Evolutionary conservation across 2,797 vertebrate genomes (phyloP).

Genomic region (Pangasius djambal): DNA sequence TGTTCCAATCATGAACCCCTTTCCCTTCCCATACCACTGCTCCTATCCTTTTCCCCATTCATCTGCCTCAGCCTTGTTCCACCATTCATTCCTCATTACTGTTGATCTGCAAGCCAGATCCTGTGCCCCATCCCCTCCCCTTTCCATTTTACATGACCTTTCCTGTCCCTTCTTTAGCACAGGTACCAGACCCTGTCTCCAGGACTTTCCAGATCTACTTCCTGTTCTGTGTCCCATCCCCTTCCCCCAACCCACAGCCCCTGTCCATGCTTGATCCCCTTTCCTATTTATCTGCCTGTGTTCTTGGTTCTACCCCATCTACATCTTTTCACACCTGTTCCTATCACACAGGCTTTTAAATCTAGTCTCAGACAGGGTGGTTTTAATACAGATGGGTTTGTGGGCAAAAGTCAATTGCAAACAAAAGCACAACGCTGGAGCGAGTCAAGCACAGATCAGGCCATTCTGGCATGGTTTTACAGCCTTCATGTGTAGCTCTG

Average conservation of each 20-base stretch:
- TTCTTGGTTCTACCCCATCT: not conserved
- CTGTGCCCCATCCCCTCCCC: not conserved
- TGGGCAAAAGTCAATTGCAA: constrained; percentile 25
- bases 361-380: constrained; percentile 2
- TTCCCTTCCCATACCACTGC: not conserved
- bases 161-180: not conserved
- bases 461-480: not conserved
- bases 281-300: not conserved
- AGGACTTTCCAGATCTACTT: not conserved
- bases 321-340: not conserved
- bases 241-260: not conserved
- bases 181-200: not conserved
- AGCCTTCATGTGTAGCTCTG: not conserved
- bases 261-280: not conserved
- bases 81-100: not conserved
- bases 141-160: not conserved
- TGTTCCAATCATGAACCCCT: not conserved
- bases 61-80: not conserved
- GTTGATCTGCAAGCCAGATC: not conserved
- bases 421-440: constrained; percentile 26
- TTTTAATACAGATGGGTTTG: constrained; percentile 31
- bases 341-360: not conserved
- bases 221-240: not conserved
- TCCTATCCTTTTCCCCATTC: not conserved
- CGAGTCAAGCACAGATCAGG: not conserved